These are phyloP conservation scores for Bostrychus sinensis DNA, from an alignment of 2,113 vertebrate species.

Conservation along the genomic window DNA sequence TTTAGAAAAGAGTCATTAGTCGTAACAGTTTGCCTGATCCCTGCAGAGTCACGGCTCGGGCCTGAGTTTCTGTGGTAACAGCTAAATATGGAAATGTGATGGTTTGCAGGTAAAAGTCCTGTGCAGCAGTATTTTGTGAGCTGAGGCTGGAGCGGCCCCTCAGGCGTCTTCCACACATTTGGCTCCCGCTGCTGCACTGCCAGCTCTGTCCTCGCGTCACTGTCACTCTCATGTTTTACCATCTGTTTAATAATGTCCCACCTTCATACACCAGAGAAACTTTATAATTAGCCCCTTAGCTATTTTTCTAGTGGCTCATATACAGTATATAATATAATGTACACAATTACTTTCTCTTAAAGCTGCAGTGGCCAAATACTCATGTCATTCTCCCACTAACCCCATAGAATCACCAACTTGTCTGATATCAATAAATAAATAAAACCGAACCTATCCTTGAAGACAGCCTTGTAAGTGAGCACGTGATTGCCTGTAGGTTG, in stretches of 20 bases:
- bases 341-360: no score
- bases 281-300: background rate
- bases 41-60: constrained; percentile 35
- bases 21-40: constrained; percentile 41
- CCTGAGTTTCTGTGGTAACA: constrained; percentile 20
- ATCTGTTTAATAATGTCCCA: constrained; percentile 48
- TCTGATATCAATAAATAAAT: no score
- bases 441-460: no score
- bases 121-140: constrained; percentile 38
- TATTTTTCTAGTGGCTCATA: constrained; percentile 1
- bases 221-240: constrained; percentile 34
- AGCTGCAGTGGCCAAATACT: no score
- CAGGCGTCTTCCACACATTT: constrained; percentile 39
- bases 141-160: constrained; percentile 40
- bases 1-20: constrained; percentile 53
- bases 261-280: constrained; percentile 37
- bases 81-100: constrained; percentile 44
- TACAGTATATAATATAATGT: background rate
- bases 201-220: constrained; percentile 41
- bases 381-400: no score
- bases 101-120: constrained; percentile 48
- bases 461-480: no score
- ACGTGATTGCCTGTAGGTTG: no score
- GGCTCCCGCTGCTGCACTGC: constrained; percentile 52
- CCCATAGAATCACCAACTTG: no score